Evolutionary conservation across 1,140 invertebrate genomes (phyloP), one percentile per base, ranked within the genome.

Genomic region (Ceratosolen solmsi): DNA sequence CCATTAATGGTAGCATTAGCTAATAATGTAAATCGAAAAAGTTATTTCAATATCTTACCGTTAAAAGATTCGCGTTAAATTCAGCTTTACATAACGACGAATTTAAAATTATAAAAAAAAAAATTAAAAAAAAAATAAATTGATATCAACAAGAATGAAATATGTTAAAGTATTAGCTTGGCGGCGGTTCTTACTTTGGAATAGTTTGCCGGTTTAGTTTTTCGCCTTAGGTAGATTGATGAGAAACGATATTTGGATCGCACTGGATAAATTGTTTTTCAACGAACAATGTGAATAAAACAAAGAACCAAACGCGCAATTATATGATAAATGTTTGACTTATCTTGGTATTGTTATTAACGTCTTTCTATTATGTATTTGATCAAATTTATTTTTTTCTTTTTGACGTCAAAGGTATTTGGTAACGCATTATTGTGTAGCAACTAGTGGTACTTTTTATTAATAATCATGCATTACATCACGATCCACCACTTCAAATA

Each of bases 101-200:
- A n/a, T n/a, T n/a, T n/a, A n/a, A n/a, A n/a, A n/a, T n/a, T n/a
- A n/a, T n/a, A n/a, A n/a, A n/a, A n/a, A n/a, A n/a, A n/a, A n/a
- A n/a, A n/a, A n/a, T n/a, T n/a, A n/a, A n/a, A n/a, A n/a, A n/a
- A n/a, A n/a, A n/a, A n/a, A n/a, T n/a, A n/a, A 49, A 41, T 60
- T 41, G 56, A 41, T 75, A 75, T 74, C 38, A 38, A 73, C 60
- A 63, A 30, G 27, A 75, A 33, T 54, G 20, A 68, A 27, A 27
- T 70, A 73, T 54, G 15, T 71, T 51, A 33, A 83, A 79, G 77
- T 68, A 54, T 51, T 46, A n/a, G n/a, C n/a, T n/a, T 25, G 20
- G n/a, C n/a, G 27, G 65, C 22, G 27, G 71, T 79, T 83, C 58
- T 74, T 83, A 74, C 25, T 63, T 82, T 82, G 46, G 73, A 75